Base-by-base conservation (phyloP, 2,888 invertebrate genomes). In the Melieria omissa region DNA sequence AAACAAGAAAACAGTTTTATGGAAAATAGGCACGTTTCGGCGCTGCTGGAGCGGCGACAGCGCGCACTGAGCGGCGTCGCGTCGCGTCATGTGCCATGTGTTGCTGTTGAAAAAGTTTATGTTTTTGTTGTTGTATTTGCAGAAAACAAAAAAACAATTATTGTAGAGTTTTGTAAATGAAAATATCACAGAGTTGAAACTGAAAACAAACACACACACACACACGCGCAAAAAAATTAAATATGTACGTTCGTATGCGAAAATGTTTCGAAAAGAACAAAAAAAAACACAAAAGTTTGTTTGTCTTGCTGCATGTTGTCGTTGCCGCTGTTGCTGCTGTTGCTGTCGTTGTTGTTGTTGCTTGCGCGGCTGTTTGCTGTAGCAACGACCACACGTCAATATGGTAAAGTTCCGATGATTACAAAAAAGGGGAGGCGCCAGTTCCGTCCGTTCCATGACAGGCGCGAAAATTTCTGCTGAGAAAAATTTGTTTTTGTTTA, bases 261-360 rank as follows among this genome's bases (percentile, higher is more conserved):
- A 62, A 71, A 65, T 69, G 58, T 57, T 60, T 65, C 61, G 14
- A 49, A 69, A 9, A 8, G 44, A 66, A 65, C 58, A 70, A 42
- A 55, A 41, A 41, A 10, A 60, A 42, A 49, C 45, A 70, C 58
- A 46, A 44, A 7, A 52, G 5, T 57, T 66, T 54, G 5, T 55
- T 9, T 10, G 49, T 69, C 70, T 66, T 60, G 64, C 52, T 69
- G 44, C 49, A 44, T 58, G 46, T 58, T 58, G 58, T 63, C 6
- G 47, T 10, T 9, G 57, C 64, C 2, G 60, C 12, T 65, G 42
- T 70, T 70, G 60, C 47, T 16, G 60, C 12, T 65, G 42, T 70
- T 70, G 60, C 47, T 16, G 52, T 61, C 44, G 45, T 57, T 66
- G 46, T 45, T n/a, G 55, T 6, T n/a, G n/a, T 52, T 9, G 9